Conservation (phyloP, 1,140 invertebrate genomes). For the Trichoplusia ni region DNA sequence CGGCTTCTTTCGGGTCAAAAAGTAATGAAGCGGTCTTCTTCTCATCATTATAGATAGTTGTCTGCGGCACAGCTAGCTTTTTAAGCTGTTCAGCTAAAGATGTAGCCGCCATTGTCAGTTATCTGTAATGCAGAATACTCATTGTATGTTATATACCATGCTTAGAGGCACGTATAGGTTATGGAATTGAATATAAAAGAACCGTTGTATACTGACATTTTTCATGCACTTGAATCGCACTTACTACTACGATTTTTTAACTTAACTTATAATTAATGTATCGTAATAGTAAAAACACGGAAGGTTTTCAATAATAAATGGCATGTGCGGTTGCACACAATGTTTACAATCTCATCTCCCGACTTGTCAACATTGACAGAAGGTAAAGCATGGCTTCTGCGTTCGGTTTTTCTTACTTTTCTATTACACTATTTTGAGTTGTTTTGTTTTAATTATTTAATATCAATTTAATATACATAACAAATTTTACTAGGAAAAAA, state of each 20-base stretch:
- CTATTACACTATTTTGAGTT: no score
- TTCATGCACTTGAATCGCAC: no score
- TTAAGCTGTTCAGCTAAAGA: slow-evolving; percentile 93
- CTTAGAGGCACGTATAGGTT: background rate
- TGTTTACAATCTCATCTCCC: slow-evolving; percentile 6
- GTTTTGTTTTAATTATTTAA: no score
- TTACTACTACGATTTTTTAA: no score
- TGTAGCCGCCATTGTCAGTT: slow-evolving; percentile 81
- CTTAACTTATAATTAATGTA: no score
- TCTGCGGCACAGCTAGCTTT: slow-evolving; percentile 90
- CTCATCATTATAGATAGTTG: slow-evolving; percentile 85
- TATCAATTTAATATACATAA: no score
- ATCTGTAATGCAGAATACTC: background rate
- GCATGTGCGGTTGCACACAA: no score
- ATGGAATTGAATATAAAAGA: background rate
- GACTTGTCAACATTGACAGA: no score
- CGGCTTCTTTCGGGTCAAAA: slow-evolving; percentile 94
- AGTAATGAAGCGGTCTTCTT: slow-evolving; percentile 90
- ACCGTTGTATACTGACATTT: no score
- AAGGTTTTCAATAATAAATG: no score
- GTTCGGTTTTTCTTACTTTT: slow-evolving; percentile 70
- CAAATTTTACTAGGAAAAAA: no score
- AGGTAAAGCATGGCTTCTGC: slow-evolving; percentile 49
- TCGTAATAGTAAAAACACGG: no score
- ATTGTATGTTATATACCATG: background rate